Conservation (phyloP, 2,888 invertebrate genomes). For the Crocallis elinguaria region DNA sequence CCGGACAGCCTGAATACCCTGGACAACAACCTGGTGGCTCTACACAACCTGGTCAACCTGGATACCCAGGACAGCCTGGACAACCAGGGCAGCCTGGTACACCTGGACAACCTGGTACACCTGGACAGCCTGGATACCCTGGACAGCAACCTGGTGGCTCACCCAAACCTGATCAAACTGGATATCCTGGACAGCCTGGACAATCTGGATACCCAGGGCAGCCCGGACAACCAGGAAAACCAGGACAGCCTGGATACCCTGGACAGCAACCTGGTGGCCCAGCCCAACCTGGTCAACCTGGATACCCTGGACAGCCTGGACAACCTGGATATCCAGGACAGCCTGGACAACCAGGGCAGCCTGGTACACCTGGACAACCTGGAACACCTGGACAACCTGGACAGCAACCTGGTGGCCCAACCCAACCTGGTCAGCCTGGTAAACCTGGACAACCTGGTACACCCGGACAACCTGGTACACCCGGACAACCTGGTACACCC, state of each 20-base stretch:
- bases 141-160: constrained; percentile 36
- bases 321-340: constrained; percentile 33
- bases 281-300: constrained; percentile 51
- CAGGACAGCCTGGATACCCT: constrained; percentile 42
- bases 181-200: constrained; percentile 51
- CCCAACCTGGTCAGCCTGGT: constrained; percentile 41
- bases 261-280: constrained; percentile 37
- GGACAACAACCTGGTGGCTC: background rate
- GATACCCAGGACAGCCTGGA: constrained; percentile 59
- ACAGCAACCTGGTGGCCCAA: constrained; percentile 71
- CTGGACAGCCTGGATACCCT: constrained; percentile 42
- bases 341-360: constrained; percentile 18
- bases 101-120: constrained; percentile 38
- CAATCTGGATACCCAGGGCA: constrained; percentile 37
- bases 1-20: constrained; percentile 43
- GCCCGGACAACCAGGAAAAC: constrained; percentile 37
- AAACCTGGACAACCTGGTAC: constrained; percentile 42
- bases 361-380: constrained; percentile 33
- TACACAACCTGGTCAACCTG: background rate
- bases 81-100: constrained; percentile 48
- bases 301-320: constrained; percentile 51
- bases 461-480: constrained; percentile 50
- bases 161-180: constrained; percentile 60
- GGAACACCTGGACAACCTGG: constrained; percentile 38
- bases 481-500: too few relatives aligned